Evolutionary conservation across 2,797 vertebrate species (phyloP).

Genomic region (Scolopax rusticola): DNA sequence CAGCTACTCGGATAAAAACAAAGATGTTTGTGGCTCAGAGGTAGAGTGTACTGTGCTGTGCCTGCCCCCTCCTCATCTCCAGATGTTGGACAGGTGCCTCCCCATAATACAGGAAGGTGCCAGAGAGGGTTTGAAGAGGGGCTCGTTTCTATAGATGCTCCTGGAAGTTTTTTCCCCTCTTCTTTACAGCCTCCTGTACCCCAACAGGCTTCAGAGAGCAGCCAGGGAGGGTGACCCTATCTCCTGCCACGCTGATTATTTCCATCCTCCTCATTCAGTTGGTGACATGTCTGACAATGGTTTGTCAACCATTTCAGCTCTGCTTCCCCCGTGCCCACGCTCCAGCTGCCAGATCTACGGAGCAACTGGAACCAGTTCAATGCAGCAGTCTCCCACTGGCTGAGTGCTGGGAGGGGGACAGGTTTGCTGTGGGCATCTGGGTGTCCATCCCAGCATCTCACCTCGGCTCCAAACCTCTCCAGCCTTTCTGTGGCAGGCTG

Average conservation of each 20-base stretch:
- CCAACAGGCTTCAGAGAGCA: not conserved
- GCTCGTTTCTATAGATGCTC: not conserved
- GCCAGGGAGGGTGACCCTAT: not conserved
- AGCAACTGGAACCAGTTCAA: not conserved
- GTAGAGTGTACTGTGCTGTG: not conserved
- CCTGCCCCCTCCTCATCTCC: not conserved
- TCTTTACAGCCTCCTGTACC: not conserved
- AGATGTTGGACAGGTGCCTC: not conserved
- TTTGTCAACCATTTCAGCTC: not conserved
- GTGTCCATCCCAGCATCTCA: fast-evolving
- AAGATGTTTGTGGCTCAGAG: not conserved
- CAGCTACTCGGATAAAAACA: not conserved
- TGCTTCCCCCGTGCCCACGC: fast-evolving
- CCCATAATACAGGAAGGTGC: fast-evolving
- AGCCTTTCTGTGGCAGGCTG: not conserved
- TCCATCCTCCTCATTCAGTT: not conserved
- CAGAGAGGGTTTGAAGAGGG: not conserved
- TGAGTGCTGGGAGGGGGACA: fast-evolving
- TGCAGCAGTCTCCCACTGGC: fast-evolving
- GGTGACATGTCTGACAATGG: not conserved
- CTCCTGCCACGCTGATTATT: not conserved
- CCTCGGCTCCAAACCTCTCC: not conserved
- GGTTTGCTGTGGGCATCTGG: not conserved
- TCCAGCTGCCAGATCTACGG: not conserved
- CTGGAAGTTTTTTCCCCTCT: not conserved